phyloP scores from a whole-genome alignment of 2,797 vertebrate genomes.

The Cygnus olor region DNA sequence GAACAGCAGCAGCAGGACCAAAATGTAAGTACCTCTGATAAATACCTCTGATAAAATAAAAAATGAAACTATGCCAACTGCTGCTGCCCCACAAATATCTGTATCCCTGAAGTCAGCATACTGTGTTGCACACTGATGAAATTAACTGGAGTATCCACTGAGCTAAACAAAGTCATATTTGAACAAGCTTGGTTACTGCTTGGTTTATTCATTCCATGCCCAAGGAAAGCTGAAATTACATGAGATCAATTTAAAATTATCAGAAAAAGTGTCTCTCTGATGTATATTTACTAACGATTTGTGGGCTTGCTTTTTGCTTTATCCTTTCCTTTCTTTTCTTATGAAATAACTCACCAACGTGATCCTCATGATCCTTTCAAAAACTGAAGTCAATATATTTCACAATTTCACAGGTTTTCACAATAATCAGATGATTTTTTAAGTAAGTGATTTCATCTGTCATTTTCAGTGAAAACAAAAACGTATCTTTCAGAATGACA shows the following conservation, averaged over 20 bases:
- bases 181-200: not conserved
- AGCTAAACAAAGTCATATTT: not conserved
- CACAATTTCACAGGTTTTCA: not conserved
- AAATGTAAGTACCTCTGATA: not conserved
- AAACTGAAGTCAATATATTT: not conserved
- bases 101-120: not conserved
- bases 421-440: not conserved
- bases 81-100: not conserved
- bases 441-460: not conserved
- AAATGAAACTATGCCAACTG: not conserved
- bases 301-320: not conserved
- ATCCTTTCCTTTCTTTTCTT: not conserved
- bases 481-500: slow-evolving; percentile 7
- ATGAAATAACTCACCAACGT: not conserved
- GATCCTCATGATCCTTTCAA: not conserved
- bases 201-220: not conserved
- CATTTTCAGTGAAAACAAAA: slow-evolving; percentile 23
- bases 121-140: not conserved
- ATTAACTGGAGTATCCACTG: not conserved
- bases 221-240: not conserved
- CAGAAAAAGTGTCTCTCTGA: not conserved
- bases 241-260: not conserved
- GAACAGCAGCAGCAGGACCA: not conserved
- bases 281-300: not conserved
- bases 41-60: not conserved